Evolutionary conservation across 2,888 invertebrate genomes (phyloP).

Genomic region (Napeogenes inachia): DNA sequence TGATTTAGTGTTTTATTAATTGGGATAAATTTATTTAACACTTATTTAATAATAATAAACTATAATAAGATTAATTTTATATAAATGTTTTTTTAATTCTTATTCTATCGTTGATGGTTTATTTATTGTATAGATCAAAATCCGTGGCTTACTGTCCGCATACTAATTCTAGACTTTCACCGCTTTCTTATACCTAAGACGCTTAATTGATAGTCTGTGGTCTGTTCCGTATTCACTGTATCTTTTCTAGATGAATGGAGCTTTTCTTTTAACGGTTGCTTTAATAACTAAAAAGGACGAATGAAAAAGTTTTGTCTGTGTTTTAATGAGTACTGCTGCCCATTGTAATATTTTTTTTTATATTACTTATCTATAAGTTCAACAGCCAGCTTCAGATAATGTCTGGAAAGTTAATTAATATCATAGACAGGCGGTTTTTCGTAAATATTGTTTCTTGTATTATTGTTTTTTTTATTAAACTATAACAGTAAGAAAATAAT

Average conservation of each 20-base stretch:
- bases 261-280: slow-evolving; percentile 8
- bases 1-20: background rate
- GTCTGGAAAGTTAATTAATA: no score
- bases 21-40: background rate
- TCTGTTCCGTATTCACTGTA: slow-evolving; percentile 18
- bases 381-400: no score
- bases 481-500: no score
- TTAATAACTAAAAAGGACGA: background rate
- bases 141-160: slow-evolving; percentile 27
- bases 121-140: slow-evolving; percentile 22
- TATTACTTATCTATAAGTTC: no score
- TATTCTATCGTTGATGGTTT: background rate
- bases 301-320: slow-evolving; percentile 10
- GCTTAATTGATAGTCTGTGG: slow-evolving; percentile 23
- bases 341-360: no score
- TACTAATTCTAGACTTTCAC: slow-evolving; percentile 32
- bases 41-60: background rate
- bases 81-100: background rate
- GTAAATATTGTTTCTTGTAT: no score
- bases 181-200: slow-evolving; percentile 32
- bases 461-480: no score
- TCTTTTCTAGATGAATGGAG: slow-evolving; percentile 10
- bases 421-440: no score
- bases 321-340: slow-evolving; percentile 1
- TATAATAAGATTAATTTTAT: background rate